These are phyloP conservation scores for Drosophila kambysellisi DNA, from an alignment of 2,888 invertebrate species.

Conservation along the genomic window DNA sequence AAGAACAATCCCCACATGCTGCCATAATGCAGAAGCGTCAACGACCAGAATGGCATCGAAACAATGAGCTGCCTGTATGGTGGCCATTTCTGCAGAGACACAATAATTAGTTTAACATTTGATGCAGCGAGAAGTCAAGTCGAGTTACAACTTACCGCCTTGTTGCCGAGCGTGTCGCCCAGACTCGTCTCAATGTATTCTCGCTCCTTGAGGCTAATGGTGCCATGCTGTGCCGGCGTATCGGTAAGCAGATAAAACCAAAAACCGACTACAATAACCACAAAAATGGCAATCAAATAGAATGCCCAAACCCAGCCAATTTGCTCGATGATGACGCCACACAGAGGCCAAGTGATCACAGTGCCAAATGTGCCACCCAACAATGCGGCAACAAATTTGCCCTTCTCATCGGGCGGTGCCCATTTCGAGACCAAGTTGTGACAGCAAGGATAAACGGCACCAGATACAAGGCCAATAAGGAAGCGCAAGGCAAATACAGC, in stretches of 20 bases:
- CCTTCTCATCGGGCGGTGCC: conserved; percentile 91
- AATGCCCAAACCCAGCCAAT: conserved; percentile 90
- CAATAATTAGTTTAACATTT: background rate
- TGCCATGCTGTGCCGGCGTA: conserved; percentile 88
- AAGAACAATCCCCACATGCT: conserved; percentile 92
- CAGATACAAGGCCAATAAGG: conserved; percentile 88
- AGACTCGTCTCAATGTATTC: conserved; percentile 88
- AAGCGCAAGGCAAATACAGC: conserved; percentile 87
- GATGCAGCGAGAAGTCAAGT: background rate
- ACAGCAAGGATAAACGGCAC: conserved; percentile 82
- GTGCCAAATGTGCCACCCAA: conserved; percentile 91
- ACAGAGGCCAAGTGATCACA: conserved; percentile 89
- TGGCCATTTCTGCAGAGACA: conserved; percentile 86
- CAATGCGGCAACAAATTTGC: conserved; percentile 90
- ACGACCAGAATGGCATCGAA: conserved; percentile 90
- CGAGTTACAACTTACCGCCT: conserved; percentile 85
- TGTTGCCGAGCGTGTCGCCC: conserved; percentile 87
- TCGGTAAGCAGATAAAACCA: conserved; percentile 89
- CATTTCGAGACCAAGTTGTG: conserved; percentile 89
- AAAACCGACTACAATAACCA: conserved; percentile 86
- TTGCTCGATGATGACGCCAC: conserved; percentile 88
- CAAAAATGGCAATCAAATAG: conserved; percentile 87
- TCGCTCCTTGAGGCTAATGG: conserved; percentile 88
- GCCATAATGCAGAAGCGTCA: conserved; percentile 89
- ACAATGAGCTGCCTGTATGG: conserved; percentile 87